phyloP scores from a whole-genome alignment of 2,113 vertebrate species.

The Litocranius walleri region DNA sequence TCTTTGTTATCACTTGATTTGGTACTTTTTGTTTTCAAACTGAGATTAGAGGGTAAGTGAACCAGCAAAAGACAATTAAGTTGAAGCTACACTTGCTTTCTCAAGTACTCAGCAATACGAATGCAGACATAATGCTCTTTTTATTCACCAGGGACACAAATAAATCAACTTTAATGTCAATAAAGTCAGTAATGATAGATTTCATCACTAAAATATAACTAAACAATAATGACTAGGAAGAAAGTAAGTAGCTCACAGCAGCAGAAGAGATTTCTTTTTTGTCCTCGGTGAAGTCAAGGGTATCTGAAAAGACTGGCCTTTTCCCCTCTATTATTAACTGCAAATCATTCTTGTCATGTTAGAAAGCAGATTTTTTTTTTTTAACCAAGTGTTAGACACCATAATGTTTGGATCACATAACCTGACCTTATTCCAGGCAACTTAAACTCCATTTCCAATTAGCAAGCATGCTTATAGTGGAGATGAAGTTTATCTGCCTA shows the following conservation, averaged over 20 bases:
- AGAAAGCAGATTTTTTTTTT: slow-evolving; percentile 78
- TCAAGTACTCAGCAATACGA: slow-evolving; percentile 75
- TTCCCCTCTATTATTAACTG: slow-evolving; percentile 80
- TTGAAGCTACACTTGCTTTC: slow-evolving; percentile 74
- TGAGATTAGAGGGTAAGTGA: slow-evolving; percentile 80
- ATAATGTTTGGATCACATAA: slow-evolving; percentile 71
- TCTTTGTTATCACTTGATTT: slow-evolving; percentile 36
- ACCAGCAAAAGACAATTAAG: slow-evolving; percentile 83
- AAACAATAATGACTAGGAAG: slow-evolving; percentile 78
- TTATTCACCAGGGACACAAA: slow-evolving; percentile 77
- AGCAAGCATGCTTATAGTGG: slow-evolving; percentile 58
- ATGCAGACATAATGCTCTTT: slow-evolving; percentile 74
- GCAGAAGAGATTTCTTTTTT: slow-evolving; percentile 80
- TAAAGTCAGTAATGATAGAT: slow-evolving; percentile 83
- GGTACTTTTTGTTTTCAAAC: slow-evolving; percentile 67
- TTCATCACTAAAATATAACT: slow-evolving; percentile 82
- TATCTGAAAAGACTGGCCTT: slow-evolving; percentile 81
- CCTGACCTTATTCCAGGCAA: slow-evolving; percentile 75
- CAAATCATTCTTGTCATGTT: slow-evolving; percentile 83
- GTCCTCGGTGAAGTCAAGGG: slow-evolving; percentile 82
- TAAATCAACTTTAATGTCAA: slow-evolving; percentile 83
- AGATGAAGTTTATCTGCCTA: slow-evolving; percentile 45
- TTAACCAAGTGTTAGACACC: slow-evolving; percentile 73
- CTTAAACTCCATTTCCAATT: slow-evolving; percentile 78
- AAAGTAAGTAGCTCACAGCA: slow-evolving; percentile 76